Conservation (phyloP, 2,113 vertebrate species). For the Nesoenas mayeri region DNA sequence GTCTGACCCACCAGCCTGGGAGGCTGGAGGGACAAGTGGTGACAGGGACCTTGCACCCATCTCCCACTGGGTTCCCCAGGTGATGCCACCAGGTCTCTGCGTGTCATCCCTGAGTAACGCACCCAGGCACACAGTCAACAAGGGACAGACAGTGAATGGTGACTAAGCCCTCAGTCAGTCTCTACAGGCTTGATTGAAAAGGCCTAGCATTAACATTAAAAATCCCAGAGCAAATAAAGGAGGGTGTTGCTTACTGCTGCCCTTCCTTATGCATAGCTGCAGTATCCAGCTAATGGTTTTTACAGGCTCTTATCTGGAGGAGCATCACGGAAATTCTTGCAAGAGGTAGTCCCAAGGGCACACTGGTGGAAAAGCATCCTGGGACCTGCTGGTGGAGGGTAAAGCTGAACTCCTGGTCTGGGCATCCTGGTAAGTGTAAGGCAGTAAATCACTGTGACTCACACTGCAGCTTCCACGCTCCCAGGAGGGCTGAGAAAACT, state of each 20-base stretch:
- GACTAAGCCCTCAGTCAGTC: neutral
- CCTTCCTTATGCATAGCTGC: neutral
- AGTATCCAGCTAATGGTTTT: neutral
- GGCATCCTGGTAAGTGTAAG: neutral
- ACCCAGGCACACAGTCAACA: neutral
- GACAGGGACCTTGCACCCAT: neutral
- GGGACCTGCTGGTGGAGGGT: neutral
- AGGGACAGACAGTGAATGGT: neutral
- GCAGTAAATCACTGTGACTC: neutral
- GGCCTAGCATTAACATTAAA: neutral
- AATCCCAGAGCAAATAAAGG: conserved; percentile 35
- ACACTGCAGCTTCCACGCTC: neutral
- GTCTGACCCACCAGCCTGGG: rapidly evolving
- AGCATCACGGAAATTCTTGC: conserved; percentile 15
- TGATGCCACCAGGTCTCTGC: neutral
- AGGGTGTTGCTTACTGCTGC: conserved; percentile 6
- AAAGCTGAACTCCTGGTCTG: neutral
- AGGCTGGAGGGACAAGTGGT: neutral
- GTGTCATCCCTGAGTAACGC: neutral
- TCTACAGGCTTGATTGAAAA: neutral
- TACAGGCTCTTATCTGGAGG: neutral
- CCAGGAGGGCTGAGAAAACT: neutral
- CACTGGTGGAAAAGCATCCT: neutral
- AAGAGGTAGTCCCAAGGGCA: neutral
- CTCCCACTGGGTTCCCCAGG: neutral